phyloP scores from a whole-genome alignment of 2,113 vertebrate species.

The Cichladusa arquata region DNA sequence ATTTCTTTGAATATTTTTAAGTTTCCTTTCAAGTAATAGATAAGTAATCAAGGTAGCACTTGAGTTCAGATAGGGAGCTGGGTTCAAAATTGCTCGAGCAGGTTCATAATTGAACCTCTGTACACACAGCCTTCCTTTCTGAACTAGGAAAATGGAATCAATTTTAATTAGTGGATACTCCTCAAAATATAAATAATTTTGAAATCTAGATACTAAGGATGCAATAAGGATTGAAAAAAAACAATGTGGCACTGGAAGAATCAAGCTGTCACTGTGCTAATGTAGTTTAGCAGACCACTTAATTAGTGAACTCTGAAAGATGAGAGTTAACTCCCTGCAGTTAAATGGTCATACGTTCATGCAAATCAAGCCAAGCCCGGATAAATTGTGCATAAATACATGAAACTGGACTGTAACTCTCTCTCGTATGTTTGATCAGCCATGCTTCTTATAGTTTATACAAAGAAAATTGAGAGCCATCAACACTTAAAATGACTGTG shows the following conservation, averaged over 20 bases:
- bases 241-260: background rate
- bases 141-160: background rate
- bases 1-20: slow-evolving; percentile 36
- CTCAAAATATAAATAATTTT: background rate
- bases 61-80: background rate
- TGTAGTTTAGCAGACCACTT: background rate
- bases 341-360: background rate
- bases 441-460: background rate
- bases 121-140: background rate
- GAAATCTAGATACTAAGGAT: background rate
- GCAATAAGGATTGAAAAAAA: background rate
- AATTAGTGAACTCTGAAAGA: background rate
- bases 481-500: background rate
- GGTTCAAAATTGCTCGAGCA: background rate
- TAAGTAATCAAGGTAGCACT: slow-evolving; percentile 1
- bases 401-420: background rate
- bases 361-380: background rate
- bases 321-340: background rate
- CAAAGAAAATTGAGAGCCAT: background rate
- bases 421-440: background rate
- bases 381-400: background rate
- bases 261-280: background rate
- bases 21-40: slow-evolving; percentile 20
- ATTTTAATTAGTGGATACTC: background rate
- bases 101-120: background rate